Evolutionary conservation across 2,113 vertebrate genomes (phyloP), one percentile per base, ranked within the genome.

Genomic region (Tychaedon coryphoeus): DNA sequence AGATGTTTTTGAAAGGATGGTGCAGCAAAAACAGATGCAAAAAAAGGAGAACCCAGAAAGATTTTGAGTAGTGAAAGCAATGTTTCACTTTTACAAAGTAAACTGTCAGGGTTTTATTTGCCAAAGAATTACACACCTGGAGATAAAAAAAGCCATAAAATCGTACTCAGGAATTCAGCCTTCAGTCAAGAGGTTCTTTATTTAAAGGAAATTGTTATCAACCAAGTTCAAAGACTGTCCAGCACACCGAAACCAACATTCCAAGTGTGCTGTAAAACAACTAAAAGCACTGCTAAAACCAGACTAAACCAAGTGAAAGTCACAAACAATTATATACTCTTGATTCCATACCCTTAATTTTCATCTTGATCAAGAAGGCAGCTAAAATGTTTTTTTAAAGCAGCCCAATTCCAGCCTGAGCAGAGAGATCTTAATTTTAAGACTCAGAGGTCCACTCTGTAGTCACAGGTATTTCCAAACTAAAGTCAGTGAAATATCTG

Each of bases 81-180:
- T 0, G 0, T 7, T 77, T 70, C 36, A 43, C 22, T 40, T 75
- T 34, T 33, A 42, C 28, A 31, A n/a, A 9, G 25, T 24, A 33
- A 65, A 38, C 18, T 6, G 23, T 3, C 25, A 14, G 10, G 8
- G 53, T 43, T 92, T 75, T 36, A 47, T 65, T 28, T 65, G 66
- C 12, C 12, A 51, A 66, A 85, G 2, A 74, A 12, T 14, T 54
- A 73, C 14, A 48, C 3, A 26, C 7, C 15, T 48, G 23, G 82
- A 82, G 40, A 88, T 33, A 19, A 83, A 42, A 29, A 79, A 65
- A 28, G 20, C 53, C 73, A 72, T 42, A n/a, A 71, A 75, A 54
- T 0, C 40, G 19, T 1, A 57, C 18, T 75, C 31, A 83, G 29
- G 48, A 85, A 18, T 48, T 73, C 54, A 62, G 23, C 18, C 45